Evolutionary conservation across 2,113 vertebrate species (phyloP).

Genomic region (Choloepus hoffmanni): DNA sequence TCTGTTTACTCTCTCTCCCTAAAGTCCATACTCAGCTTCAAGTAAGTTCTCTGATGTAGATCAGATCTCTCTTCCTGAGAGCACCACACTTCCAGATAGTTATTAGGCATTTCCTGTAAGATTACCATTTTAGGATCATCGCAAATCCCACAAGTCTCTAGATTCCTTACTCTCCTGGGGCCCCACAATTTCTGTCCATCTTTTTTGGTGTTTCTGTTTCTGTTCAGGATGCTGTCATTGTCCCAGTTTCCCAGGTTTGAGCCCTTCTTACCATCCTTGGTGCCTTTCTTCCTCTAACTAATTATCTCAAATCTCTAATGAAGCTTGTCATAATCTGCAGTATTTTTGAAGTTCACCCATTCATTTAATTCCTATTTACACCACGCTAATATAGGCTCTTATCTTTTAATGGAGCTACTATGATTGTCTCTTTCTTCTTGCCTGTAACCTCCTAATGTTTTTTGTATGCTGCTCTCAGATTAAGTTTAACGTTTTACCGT

Average conservation of each 20-base stretch:
- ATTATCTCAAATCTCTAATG: neutral
- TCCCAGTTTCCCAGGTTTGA: neutral
- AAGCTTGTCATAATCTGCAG: neutral
- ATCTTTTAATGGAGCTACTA: neutral
- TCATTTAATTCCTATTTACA: neutral
- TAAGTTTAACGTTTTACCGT: slow-evolving; percentile 22
- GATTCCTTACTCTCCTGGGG: neutral
- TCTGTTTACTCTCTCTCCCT: neutral
- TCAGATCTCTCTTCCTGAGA: neutral
- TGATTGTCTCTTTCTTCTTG: neutral
- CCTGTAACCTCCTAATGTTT: neutral
- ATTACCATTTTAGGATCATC: neutral
- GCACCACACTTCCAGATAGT: neutral
- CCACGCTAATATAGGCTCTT: neutral
- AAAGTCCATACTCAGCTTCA: neutral
- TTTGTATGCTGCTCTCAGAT: slow-evolving; percentile 27
- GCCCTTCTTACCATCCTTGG: neutral
- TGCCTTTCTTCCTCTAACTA: neutral
- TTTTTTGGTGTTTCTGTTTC: neutral
- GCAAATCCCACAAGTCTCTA: neutral
- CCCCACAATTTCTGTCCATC: neutral
- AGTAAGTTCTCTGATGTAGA: neutral
- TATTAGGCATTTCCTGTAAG: neutral
- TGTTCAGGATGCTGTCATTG: slow-evolving; percentile 5
- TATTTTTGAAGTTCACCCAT: neutral